Evolutionary conservation across 2,797 vertebrate species (phyloP), one percentile per base, ranked within the genome.

Genomic region (Acrocephalus scirpaceus): DNA sequence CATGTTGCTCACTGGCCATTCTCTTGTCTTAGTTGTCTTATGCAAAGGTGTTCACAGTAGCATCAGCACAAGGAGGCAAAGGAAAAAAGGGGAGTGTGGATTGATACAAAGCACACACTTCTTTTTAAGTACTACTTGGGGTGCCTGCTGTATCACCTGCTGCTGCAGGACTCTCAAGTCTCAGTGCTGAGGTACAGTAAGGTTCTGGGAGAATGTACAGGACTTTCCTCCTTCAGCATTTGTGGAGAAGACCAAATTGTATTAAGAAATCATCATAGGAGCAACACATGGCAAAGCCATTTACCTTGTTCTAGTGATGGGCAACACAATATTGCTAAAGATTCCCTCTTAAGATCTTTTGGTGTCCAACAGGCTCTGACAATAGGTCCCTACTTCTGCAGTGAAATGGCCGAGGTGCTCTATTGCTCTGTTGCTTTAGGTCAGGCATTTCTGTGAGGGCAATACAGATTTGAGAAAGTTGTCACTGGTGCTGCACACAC

Each of bases 1-100:
- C 23, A 2, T 5, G 7, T 7, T 78, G 50, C 25, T 77, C 3
- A 1, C n/a, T 48, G 45, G 36, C 54, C 1, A 1, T 36, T 34
- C 23, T 64, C 65, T 75, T n/a, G 16, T 18, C 65, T 69, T 0
- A 30, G 9, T 1, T 50, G 7, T 65, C 42, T 85, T 36, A 38
- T 10, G 9, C 30, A 64, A 19, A 85, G 15, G 3, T 4, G 6
- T 14, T 81, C 45, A 61, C 53, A 71, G 34, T 8, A 76, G 36
- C 50, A 65, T 29, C 47, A 86, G 36, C 13, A 82, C 56, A 70
- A 81, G 18, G 26, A 60, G 69, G 62, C 19, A 69, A 64, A 54
- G 23, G 38, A 7, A 26, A 72, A 79, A 61, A 26, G 6, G 38
- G 10, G 8, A 75, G 45, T 16, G 30, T n/a, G 36, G 7, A 38